Base-by-base conservation (phyloP, 2,113 vertebrate genomes). In the Oncorhynchus keta region DNA sequence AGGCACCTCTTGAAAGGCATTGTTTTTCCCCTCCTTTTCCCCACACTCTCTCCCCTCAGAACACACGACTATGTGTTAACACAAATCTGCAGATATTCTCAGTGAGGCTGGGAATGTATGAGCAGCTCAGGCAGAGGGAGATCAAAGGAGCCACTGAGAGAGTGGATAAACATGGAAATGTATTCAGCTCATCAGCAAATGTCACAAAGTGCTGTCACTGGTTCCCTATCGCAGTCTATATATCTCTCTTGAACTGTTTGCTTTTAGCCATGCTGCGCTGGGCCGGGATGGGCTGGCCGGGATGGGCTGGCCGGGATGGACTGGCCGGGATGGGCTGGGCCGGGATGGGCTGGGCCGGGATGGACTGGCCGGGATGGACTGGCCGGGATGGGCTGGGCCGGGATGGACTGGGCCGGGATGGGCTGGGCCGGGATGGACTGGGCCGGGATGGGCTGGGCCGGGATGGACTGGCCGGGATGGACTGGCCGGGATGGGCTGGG, bases 81-180 rank as follows among this genome's bases (percentile, higher is more conserved):
- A 30, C 13, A 32, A 30, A 67, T 67, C 26, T 32, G 8, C 28
- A 75, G 71, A 84, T 75, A 68, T 81, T 75, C 78, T 77, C 72
- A 62, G 73, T 18, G 45, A 79, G 76, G 69, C 75, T 75, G 81
- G 75, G 84, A 83, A 82, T 84, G 80, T 76, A 7, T 81, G 88
- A 14, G 61, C 20, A 70, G 26, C 32, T 76, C n/a, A 61, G 55
- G 64, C 82, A 70, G 84, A 80, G 85, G 68, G 76, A 82, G 78
- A 91, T 90, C 85, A 90, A 88, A 90, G 86, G 74, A 35, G 64
- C 48, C 66, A 68, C 70, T 86, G 86, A 87, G 85, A 90, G 83
- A 76, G 72, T 81, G 71, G 49, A 80, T 81, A 86, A 91, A 86
- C 80, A 81, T 72, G 77, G 80, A 84, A 80, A 89, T 89, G 75